Evolutionary conservation across 1,140 invertebrate genomes (phyloP), one percentile per base, ranked within the genome.

Genomic region (Caenorhabditis remanei): DNA sequence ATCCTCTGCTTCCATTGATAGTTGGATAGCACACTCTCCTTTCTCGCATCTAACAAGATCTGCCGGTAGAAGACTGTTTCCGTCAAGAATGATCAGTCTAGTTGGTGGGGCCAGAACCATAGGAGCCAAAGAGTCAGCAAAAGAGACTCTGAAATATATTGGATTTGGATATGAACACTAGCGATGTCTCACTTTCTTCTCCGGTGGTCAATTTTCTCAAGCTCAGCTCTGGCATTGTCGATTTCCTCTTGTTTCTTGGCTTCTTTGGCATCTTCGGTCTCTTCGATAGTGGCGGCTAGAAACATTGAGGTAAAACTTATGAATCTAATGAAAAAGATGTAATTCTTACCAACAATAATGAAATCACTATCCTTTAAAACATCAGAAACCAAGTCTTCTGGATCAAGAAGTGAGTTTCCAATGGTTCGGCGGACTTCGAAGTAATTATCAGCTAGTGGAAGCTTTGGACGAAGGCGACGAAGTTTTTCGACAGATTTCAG

Each of bases 41-140:
- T 90, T 87, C 24, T 90, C 89, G 65, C 91, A 92, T 41, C 90
- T 85, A 7, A 91, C 90, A n/a, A 92, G 87, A 88, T 92, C 91
- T 24, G 84, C 65, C 9, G 90, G 82, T 14, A 75, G 84, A 19
- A 92, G 86, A 67, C 84, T 89, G 65, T 92, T 87, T 61, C 91
- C 91, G 56, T 92, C 91, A 61, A 92, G 83, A 24, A 91, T 67
- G 14, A 92, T 58, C 0, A 87, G 48, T 53, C 41, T 88, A 4
- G 87, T 84, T 8, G 87, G 87, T 0, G 41, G 87, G 4, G 67
- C 58, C 19, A 84, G 21, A n/a, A 82, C 83, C 41, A 79, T 79
- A 4, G 83, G 83, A 9, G 83, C 55, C 7, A 65, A 48, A 40
- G 55, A 6, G 61, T 61, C 55, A 46, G 83, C 83, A 61, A 87